These are phyloP conservation scores for Exocentrus adspersus DNA, from an alignment of 2,888 invertebrate genomes.

Conservation along the genomic window DNA sequence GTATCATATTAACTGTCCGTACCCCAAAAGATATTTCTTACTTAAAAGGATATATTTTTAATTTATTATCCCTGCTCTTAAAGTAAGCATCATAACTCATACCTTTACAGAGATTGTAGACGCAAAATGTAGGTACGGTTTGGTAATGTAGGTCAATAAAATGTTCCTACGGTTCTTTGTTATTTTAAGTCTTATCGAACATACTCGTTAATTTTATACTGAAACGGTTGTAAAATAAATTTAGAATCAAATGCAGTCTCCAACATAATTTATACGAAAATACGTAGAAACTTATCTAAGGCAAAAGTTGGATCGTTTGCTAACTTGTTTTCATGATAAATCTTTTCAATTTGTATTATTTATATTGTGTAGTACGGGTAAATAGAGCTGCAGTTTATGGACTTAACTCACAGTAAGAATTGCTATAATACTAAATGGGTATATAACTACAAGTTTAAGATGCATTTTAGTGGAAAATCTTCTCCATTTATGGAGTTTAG, in stretches of 20 bases:
- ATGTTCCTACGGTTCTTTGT: slow-evolving; percentile 17
- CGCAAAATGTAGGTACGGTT: slow-evolving; percentile 33
- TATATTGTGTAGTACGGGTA: not conserved
- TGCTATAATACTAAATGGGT: no score
- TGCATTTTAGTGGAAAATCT: no score
- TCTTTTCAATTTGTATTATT: not conserved
- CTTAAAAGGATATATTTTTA: not conserved
- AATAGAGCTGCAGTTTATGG: not conserved
- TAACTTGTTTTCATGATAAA: slow-evolving; percentile 4
- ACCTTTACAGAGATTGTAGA: slow-evolving; percentile 1
- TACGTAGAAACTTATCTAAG: slow-evolving; percentile 29
- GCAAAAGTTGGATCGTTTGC: slow-evolving; percentile 4
- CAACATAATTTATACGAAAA: slow-evolving; percentile 31
- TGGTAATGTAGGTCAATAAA: slow-evolving; percentile 26
- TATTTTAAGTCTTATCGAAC: slow-evolving; percentile 35
- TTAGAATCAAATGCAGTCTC: slow-evolving; percentile 35
- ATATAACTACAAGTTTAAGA: no score
- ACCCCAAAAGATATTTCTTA: not conserved
- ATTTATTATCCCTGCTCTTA: not conserved
- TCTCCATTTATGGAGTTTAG: no score
- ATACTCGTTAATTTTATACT: slow-evolving; percentile 33
- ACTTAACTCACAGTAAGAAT: no score
- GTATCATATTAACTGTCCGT: not conserved
- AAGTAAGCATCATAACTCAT: not conserved
- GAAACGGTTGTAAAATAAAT: slow-evolving; percentile 26